Conservation (phyloP, 1,140 invertebrate genomes). For the Heliconius hermathena region DNA sequence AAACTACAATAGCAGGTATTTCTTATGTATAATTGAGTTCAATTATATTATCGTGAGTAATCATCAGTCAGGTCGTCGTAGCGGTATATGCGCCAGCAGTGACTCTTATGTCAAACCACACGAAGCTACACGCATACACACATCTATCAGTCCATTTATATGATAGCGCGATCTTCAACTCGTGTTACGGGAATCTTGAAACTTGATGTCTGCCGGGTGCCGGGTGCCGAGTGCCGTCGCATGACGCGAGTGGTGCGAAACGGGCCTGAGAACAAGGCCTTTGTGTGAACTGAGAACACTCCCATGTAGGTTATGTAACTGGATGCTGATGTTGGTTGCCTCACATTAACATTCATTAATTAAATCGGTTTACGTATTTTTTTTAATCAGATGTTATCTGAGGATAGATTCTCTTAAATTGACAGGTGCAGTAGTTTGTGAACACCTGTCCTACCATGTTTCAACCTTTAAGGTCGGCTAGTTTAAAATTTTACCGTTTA, state of each 20-base stretch:
- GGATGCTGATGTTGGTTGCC: conserved; percentile 65
- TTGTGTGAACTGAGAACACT: conserved; percentile 57
- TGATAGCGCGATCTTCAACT: conserved; percentile 59
- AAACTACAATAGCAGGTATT: background rate
- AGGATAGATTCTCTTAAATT: background rate
- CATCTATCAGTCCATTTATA: conserved; percentile 37
- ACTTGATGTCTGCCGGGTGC: conserved; percentile 52
- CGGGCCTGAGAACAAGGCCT: conserved; percentile 61
- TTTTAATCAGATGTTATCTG: background rate
- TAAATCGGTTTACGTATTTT: background rate
- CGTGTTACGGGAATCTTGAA: conserved; percentile 67
- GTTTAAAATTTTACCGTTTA: conserved; percentile 37
- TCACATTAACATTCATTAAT: conserved; percentile 49
- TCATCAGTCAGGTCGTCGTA: conserved; percentile 40
- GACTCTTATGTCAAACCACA: conserved; percentile 41
- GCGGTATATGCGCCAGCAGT: conserved; percentile 44
- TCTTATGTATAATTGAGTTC: background rate
- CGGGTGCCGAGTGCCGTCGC: conserved; percentile 40
- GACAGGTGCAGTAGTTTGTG: background rate
- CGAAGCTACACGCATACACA: conserved; percentile 35
- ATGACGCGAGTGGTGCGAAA: conserved; percentile 41
- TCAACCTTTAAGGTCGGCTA: conserved; percentile 46
- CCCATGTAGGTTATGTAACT: conserved; percentile 69
- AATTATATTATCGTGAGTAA: background rate
- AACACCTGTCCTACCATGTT: conserved; percentile 33